Conservation (phyloP, 2,113 vertebrate genomes). For the Chrysemys picta region DNA sequence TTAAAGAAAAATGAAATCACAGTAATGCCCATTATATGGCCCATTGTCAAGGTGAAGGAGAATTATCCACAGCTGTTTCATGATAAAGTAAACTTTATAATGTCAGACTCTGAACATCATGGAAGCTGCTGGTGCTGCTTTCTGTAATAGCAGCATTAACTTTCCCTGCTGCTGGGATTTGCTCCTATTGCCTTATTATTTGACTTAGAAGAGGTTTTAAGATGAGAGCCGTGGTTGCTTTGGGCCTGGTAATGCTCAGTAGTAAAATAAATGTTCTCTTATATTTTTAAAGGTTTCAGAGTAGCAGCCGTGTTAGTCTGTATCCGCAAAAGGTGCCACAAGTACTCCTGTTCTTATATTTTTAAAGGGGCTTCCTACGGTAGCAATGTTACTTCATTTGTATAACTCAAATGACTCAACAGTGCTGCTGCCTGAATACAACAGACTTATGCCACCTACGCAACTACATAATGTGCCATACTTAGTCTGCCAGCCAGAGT, state of each 20-base stretch:
- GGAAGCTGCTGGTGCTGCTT: background rate
- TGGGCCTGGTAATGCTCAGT: background rate
- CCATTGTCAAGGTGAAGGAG: background rate
- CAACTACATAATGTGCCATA: background rate
- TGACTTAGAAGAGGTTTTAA: background rate
- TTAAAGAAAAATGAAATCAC: background rate
- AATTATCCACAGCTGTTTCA: background rate
- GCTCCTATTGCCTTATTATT: background rate
- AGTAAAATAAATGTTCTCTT: background rate
- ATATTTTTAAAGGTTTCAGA: background rate
- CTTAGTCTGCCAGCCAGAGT: background rate
- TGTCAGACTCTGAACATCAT: background rate
- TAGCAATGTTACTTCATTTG: background rate
- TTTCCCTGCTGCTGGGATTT: background rate
- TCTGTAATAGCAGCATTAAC: background rate
- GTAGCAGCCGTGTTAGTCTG: too few relatives aligned
- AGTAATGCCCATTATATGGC: background rate
- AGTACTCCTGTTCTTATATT: too few relatives aligned
- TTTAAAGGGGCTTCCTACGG: background rate
- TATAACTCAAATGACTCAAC: background rate
- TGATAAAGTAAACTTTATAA: background rate
- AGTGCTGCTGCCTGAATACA: background rate
- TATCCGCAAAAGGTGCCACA: too few relatives aligned
- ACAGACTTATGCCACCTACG: background rate
- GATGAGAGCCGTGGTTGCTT: background rate